These are phyloP conservation scores for Leuciscus waleckii DNA, from an alignment of 2,797 vertebrate species.

Conservation along the genomic window DNA sequence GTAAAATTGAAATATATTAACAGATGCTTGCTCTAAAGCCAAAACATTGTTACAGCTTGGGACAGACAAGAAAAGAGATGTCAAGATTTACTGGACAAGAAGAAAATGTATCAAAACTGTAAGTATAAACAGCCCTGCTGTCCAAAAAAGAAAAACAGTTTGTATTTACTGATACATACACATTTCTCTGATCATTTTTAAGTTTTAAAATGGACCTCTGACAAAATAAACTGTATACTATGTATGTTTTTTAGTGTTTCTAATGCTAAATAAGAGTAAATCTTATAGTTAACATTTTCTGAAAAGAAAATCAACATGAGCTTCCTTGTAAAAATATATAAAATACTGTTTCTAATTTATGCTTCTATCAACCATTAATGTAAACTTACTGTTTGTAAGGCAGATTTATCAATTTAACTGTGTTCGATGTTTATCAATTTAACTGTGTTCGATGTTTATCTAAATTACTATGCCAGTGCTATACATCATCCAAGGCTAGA, in stretches of 20 bases:
- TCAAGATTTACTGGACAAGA: not conserved
- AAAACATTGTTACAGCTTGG: not conserved
- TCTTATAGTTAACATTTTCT: too few species aligned
- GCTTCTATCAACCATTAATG: conserved; percentile 24
- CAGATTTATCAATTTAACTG: conserved; percentile 28
- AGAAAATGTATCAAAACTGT: not conserved
- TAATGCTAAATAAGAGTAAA: not conserved
- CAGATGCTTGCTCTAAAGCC: not conserved
- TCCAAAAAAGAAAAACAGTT: not conserved
- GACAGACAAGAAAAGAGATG: not conserved
- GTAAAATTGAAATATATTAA: not conserved
- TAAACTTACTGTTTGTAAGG: conserved; percentile 16
- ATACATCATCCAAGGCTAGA: not conserved
- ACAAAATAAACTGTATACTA: not conserved
- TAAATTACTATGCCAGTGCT: not conserved
- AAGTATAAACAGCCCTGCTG: not conserved
- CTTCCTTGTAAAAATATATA: conserved; percentile 41
- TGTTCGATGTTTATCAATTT: conserved; percentile 1
- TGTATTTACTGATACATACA: not conserved
- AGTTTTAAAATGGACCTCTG: not conserved
- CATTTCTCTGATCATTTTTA: not conserved
- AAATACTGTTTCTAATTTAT: conserved; percentile 41
- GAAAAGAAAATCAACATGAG: conserved; percentile 33
- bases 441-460: not conserved
- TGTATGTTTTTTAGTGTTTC: not conserved